These are phyloP conservation scores for Neogale vison DNA, from an alignment of 2,113 vertebrate species.

Conservation along the genomic window DNA sequence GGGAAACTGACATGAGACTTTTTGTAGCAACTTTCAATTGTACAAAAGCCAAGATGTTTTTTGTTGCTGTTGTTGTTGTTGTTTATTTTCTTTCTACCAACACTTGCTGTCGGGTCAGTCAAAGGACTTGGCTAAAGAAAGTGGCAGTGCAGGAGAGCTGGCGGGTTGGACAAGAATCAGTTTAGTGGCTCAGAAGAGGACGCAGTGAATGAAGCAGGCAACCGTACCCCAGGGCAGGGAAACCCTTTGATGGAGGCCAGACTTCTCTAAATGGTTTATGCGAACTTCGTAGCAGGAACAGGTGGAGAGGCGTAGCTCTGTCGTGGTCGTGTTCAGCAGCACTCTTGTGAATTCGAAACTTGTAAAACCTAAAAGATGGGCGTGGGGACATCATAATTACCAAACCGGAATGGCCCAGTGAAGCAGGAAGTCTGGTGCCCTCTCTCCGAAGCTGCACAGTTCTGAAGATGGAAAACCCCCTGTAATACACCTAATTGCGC, in stretches of 20 bases:
- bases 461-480: background rate
- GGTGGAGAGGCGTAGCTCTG: constrained; percentile 2
- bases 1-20: background rate
- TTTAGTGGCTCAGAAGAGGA: background rate
- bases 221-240: background rate
- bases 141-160: background rate
- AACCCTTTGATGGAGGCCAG: background rate
- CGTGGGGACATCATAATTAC: background rate
- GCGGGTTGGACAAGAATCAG: background rate
- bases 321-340: background rate
- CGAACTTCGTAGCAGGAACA: background rate
- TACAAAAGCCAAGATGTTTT: background rate
- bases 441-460: background rate
- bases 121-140: background rate
- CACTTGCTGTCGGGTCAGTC: background rate
- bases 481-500: background rate
- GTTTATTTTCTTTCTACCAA: background rate
- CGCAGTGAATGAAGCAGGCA: background rate
- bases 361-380: constrained; percentile 47
- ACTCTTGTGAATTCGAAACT: constrained; percentile 46
- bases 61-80: background rate
- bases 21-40: background rate
- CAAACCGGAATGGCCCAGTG: background rate
- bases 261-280: background rate
- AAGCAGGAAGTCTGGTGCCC: background rate